Conservation (phyloP, 2,113 vertebrate genomes). For the Columba janthina region DNA sequence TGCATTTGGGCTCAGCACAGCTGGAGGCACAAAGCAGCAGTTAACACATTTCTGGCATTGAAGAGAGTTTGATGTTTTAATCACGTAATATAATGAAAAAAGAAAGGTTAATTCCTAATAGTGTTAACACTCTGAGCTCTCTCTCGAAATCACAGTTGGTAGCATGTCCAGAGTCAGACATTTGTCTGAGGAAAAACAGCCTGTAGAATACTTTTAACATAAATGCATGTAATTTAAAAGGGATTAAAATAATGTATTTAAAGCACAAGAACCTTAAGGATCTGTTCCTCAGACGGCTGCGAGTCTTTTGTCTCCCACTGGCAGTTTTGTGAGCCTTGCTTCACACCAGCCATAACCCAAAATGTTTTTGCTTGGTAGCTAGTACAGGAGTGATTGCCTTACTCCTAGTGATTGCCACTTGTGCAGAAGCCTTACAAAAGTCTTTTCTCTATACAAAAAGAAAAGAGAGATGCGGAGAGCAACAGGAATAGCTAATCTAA, state of each 20-base stretch:
- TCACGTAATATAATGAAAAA: not conserved
- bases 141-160: not conserved
- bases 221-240: not conserved
- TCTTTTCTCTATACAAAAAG: not conserved
- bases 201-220: not conserved
- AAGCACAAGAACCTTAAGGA: not conserved
- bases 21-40: not conserved
- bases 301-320: not conserved
- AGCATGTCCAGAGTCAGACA: not conserved
- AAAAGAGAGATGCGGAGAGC: not conserved
- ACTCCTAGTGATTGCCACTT: not conserved
- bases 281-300: not conserved
- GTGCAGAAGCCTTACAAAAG: rapidly evolving
- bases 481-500: not conserved
- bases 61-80: not conserved
- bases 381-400: not conserved
- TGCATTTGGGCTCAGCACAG: not conserved
- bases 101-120: not conserved
- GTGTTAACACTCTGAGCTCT: not conserved
- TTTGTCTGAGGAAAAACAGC: not conserved
- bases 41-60: not conserved
- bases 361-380: not conserved
- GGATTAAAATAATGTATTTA: not conserved
- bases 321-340: not conserved
- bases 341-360: not conserved